Base-by-base conservation (phyloP, 1,140 invertebrate genomes). In the Oedothorax gibbosus region DNA sequence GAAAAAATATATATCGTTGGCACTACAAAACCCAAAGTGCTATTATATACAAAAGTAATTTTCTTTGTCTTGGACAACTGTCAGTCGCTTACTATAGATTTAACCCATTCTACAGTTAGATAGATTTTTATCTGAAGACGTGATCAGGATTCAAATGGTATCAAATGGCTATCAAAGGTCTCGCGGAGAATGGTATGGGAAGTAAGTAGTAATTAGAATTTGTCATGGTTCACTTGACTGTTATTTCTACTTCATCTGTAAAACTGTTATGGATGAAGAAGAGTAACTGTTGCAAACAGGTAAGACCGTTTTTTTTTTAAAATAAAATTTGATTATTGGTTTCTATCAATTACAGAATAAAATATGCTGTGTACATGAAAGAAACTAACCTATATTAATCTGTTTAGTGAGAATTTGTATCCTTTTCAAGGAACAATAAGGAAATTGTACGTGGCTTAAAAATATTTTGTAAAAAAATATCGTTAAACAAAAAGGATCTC, bases 131-230 rank as follows among this genome's bases (percentile, higher is more conserved):
- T 81, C 78, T 68, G 50, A 60, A 81, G 11, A 81, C 78, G 78
- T 81, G 78, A 81, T 21, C 12, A 5, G 78, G 66, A 18, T 81
- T 7, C 12, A 60, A 81, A 81, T 81, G 66, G 60, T 50, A 60
- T 60, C 66, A 60, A 60, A 20, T 35, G 18, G n/a, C 12, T 60
- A 10, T 57, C 50, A 7, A 71, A 60, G 35, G 54, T 68, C 50
- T 20, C 56, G 60, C 68, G 20, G 77, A 18, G 60, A 56, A 66
- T 68, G 15, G 64, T 68, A 66, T 68, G 64, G 71, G 53, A 71
- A 35, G 66, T 81, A 71, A 81, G 78, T 71, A 18, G 78, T 81
- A 81, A 81, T 81, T 81, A 81, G 53, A 81, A 71, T 60, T 79
- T 81, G 64, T 81, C 78, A 81, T 71, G 78, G 78, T 71, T 81